These are phyloP conservation scores for Drosophila eugracilis DNA, from an alignment of 1,140 invertebrate species.

Conservation along the genomic window DNA sequence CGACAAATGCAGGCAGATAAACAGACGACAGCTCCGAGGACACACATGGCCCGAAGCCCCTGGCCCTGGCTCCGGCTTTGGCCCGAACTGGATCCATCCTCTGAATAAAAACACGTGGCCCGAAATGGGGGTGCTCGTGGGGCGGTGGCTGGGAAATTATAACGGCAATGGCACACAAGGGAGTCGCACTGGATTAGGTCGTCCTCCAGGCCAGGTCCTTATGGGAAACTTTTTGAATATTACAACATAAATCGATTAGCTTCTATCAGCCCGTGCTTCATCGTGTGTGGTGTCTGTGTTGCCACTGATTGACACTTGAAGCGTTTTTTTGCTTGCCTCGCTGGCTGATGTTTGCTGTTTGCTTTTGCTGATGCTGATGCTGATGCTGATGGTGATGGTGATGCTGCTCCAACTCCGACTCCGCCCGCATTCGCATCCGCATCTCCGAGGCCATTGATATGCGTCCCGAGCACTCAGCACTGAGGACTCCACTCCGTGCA, in stretches of 20 bases:
- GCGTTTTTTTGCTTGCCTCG: conserved; percentile 71
- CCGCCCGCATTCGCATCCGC: conserved; percentile 1
- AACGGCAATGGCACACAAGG: conserved; percentile 64
- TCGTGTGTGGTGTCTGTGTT: conserved; percentile 55
- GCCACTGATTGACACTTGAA: conserved; percentile 81
- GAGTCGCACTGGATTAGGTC: conserved; percentile 76
- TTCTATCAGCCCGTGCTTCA: conserved; percentile 62
- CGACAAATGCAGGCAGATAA: conserved; percentile 83
- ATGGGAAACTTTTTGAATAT: conserved; percentile 82
- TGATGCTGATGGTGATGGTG: no score
- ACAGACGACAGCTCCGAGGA: conserved; percentile 57
- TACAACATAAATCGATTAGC: conserved; percentile 83
- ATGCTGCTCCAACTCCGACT: conserved; percentile 44
- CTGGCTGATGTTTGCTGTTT: conserved; percentile 62
- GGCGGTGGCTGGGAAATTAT: conserved; percentile 61
- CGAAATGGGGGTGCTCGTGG: neutral
- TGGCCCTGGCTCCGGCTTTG: no score
- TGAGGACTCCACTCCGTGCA: conserved; percentile 54
- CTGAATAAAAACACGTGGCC: conserved; percentile 24
- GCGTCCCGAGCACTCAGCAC: conserved; percentile 59
- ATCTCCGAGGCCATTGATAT: conserved; percentile 61
- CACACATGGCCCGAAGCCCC: conserved; percentile 56
- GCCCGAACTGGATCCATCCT: neutral
- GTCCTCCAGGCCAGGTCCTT: conserved; percentile 60
- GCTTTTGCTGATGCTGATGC: no score